These are phyloP conservation scores for Gopherus flavomarginatus DNA, from an alignment of 2,113 vertebrate species.

Conservation along the genomic window DNA sequence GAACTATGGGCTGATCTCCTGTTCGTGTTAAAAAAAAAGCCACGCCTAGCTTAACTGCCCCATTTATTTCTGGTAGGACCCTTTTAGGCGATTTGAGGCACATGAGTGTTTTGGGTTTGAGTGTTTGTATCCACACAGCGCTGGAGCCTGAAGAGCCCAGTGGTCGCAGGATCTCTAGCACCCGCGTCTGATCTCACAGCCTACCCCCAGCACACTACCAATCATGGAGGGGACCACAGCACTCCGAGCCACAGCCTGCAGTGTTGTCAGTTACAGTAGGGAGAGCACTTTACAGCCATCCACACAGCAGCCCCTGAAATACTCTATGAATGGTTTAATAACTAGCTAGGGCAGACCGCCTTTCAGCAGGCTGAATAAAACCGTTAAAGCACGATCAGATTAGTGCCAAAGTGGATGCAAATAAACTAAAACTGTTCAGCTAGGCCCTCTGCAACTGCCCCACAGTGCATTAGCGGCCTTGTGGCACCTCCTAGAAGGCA, in stretches of 20 bases:
- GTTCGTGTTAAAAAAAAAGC: too few species aligned
- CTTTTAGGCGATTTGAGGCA: neutral
- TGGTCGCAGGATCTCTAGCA: neutral
- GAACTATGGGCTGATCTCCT: too few species aligned
- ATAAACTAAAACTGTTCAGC: neutral
- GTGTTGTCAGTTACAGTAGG: neutral
- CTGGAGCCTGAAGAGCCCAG: neutral
- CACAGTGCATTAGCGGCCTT: neutral
- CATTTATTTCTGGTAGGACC: neutral
- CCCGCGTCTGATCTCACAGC: neutral
- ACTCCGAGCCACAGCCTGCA: neutral
- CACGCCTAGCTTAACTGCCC: neutral
- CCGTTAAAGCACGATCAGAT: neutral
- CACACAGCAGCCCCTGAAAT: neutral
- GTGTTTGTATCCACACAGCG: neutral
- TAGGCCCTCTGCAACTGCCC: neutral
- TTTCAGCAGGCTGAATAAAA: neutral
- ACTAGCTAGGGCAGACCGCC: neutral
- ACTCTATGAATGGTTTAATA: neutral
- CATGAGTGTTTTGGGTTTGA: neutral
- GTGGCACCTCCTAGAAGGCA: rapidly evolving
- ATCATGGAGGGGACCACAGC: neutral
- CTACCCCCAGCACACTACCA: neutral
- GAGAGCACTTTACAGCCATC: neutral
- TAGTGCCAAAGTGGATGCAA: neutral